A percentile compares a stretch with the other conserved stretches of the same genome.
Conservation (phyloP, 2,113 vertebrate species). For the Stigmatopora nigra region DNA sequence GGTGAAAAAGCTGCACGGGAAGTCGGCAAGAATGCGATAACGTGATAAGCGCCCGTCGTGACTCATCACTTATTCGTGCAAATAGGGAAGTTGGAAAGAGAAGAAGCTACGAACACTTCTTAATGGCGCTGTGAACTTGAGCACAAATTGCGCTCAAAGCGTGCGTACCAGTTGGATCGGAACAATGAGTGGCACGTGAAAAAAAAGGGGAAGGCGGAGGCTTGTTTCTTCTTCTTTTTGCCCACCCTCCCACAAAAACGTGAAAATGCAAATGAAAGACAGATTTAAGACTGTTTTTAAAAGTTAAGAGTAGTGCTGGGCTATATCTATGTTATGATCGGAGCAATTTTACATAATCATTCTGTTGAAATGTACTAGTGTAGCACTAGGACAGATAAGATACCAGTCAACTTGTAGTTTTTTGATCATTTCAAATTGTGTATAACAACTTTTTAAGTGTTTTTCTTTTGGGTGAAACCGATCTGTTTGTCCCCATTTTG, state of each 20-base stretch:
- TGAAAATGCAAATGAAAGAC: too few relatives aligned
- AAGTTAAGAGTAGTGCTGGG: too few relatives aligned
- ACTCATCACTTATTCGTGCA: slow-evolving; percentile 26
- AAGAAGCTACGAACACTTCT: slow-evolving; percentile 3
- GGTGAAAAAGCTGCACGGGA: slow-evolving; percentile 7
- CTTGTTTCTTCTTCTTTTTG: slow-evolving; percentile 41
- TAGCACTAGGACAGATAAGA: too few relatives aligned
- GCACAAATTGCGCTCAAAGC: slow-evolving; percentile 9
- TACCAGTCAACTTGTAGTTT: too few relatives aligned
- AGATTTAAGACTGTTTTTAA: too few relatives aligned
- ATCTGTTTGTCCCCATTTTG: too few relatives aligned
- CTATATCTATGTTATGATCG: too few relatives aligned
- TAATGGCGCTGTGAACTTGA: slow-evolving; percentile 1
- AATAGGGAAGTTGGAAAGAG: slow-evolving; percentile 3
- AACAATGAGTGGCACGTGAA: slow-evolving; percentile 29
- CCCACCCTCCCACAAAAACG: slow-evolving; percentile 11
- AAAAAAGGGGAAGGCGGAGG: slow-evolving; percentile 45
- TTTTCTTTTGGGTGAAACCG: too few relatives aligned
- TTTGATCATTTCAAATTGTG: too few relatives aligned
- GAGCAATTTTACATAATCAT: too few relatives aligned
- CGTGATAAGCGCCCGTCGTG: slow-evolving; percentile 15
- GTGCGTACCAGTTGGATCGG: slow-evolving; percentile 9
- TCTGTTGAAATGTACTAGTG: too few relatives aligned
- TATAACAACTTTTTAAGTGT: too few relatives aligned
- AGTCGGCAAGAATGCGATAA: slow-evolving; percentile 6